Evolutionary conservation across 2,888 invertebrate species (phyloP), one percentile per base, ranked within the genome.

Genomic region (Odontocolon sp.): DNA sequence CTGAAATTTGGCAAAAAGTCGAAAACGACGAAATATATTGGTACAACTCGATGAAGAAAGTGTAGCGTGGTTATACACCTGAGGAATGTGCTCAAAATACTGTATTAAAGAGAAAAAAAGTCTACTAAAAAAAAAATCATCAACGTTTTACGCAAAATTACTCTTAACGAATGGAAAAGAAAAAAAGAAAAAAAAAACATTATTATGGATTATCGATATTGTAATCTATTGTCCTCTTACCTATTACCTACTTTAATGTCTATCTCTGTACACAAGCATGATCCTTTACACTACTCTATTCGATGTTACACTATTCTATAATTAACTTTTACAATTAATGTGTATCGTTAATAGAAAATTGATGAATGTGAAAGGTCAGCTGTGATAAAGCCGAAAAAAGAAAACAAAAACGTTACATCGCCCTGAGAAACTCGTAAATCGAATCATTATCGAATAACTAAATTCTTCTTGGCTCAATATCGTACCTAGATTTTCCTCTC

Each of bases 11-110:
- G 47, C 45, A 63, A 14, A 45, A 33, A 69, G 76, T 71, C 63
- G 76, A 6, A 14, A 66, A 45, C 56, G 74, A 69, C 69, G 70
- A 69, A 56, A 71, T 72, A 85, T 88, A 89, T 89, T 88, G 89
- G 88, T 89, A 88, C 89, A 89, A 89, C 89, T 89, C 88, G 86
- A 85, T 85, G 87, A 89, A 87, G 88, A 87, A 88, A 89, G 89
- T 88, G 89, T 88, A 88, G 87, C 89, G 87, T 89, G 88, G 88
- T 89, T 89, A 89, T 88, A 89, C 87, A 89, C 88, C 86, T 86
- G 87, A 89, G 88, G 86, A 87, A 89, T 87, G 89, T 89, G 89
- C 89, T 90, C 87, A 90, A 88, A 89, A 89, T 87, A 88, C 87
- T 88, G 87, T 88, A 89, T 88, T 87, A 87, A 86, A 85, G 84